Conservation (phyloP, 2,113 vertebrate genomes). For the Lepus timidus region DNA sequence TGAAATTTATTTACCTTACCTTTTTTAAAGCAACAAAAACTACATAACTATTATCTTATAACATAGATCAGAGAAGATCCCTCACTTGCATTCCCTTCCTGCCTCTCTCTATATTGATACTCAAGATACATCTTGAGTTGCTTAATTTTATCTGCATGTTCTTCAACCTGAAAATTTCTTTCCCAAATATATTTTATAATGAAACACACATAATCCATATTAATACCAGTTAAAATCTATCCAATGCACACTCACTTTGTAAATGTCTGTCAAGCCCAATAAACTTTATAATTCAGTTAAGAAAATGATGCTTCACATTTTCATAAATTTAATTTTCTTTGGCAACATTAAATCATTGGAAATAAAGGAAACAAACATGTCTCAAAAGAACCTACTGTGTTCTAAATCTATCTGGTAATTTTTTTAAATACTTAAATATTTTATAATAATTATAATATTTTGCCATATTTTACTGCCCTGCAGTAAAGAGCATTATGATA, state of each 20-base stretch:
- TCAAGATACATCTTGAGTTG: not conserved
- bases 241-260: not conserved
- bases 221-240: not conserved
- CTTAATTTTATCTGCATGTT: not conserved
- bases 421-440: not conserved
- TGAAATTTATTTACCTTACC: too few species aligned
- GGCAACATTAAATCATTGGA: not conserved
- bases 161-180: not conserved
- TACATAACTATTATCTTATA: not conserved
- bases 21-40: too few species aligned
- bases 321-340: not conserved
- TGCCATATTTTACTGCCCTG: not conserved
- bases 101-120: not conserved
- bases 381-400: not conserved
- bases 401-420: not conserved
- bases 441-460: not conserved
- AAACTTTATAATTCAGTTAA: not conserved
- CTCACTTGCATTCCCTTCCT: not conserved
- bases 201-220: not conserved
- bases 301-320: not conserved
- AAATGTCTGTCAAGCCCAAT: constrained; percentile 41
- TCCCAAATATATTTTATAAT: not conserved
- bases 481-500: not conserved
- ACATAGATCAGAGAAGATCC: not conserved
- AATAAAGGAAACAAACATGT: not conserved